Evolutionary conservation across 2,113 vertebrate genomes (phyloP), one percentile per base, ranked within the genome.

Genomic region (Suricata suricatta): DNA sequence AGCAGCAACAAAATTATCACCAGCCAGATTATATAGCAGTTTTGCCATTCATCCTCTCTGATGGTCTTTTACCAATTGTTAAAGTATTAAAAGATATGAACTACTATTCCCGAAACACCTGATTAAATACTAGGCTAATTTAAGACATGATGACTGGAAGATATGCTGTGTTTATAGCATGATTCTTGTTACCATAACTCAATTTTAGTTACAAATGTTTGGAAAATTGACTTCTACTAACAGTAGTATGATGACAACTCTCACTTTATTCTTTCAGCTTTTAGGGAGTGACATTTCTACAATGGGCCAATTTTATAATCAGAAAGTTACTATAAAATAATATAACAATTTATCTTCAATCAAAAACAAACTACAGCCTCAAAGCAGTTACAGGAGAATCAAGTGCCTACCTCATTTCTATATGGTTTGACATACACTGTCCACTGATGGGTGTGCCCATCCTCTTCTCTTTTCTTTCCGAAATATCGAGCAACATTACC

Each of bases 361-460:
- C 16, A 80, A 95, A 77, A 92, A 91, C 82, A 96, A 90, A 97
- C 7, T 33, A 5, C 6, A 60, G 77, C 27, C 74, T 92, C 54
- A 90, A 96, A 95, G 69, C 29, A 64, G 31, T 80, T 63, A 88
- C 5, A 95, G 35, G 21, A 94, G 57, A 95, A 93, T 72, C 19
- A 27, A 93, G 50, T 77, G 71, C 92, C 2, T 64, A 99, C 99
- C 99, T 99, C 99, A 88, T 99, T 99, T 76, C 99, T 99, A 97
- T 99, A 99, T 0, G 99, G 99, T 97, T 99, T 99, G 63, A 99
- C 99, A 12, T 99, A 99, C 1, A 99, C 99, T 27, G 99, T 99
- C 99, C 99, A 99, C 98, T 99, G 99, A 95, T 99, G 99, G 1
- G 99, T 99, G 96, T 99, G 99, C 0, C 99, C 99, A 9, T 99